Conservation (phyloP, 2,888 invertebrate genomes). For the Uropetala carovei region DNA sequence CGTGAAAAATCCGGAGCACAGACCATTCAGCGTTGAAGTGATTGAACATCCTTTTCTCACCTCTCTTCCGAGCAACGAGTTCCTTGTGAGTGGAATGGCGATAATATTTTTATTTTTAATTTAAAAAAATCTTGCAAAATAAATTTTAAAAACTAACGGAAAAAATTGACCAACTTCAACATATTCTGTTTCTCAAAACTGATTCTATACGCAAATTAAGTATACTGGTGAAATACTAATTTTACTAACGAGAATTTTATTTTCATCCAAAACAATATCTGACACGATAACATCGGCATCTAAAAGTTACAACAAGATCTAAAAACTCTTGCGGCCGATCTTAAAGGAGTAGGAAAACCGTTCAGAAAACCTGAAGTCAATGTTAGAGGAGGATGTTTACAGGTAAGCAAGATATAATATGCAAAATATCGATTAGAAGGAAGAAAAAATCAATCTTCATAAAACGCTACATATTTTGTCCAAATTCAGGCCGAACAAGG, state of each 20-base stretch:
- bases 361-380: conserved; percentile 74
- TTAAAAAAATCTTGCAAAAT: not conserved
- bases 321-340: conserved; percentile 78
- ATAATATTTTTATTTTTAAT: not conserved
- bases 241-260: not conserved
- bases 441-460: not conserved
- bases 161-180: conserved; percentile 74
- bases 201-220: too few relatives aligned
- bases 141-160: conserved; percentile 72
- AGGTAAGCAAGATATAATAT: not conserved
- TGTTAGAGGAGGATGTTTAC: conserved; percentile 66
- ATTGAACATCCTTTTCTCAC: conserved; percentile 90
- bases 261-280: not conserved
- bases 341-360: conserved; percentile 74
- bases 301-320: conserved; percentile 84
- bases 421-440: not conserved
- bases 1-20: conserved; percentile 90
- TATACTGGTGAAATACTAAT: not conserved
- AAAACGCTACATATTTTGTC: not conserved
- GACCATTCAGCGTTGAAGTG: conserved; percentile 88
- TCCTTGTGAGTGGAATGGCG: conserved; percentile 79
- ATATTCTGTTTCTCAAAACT: conserved; percentile 70
- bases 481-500: conserved; percentile 69
- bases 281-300: not conserved
- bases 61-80: conserved; percentile 87